Evolutionary conservation across 2,888 invertebrate genomes (phyloP).

Genomic region (Stramonita haemastoma): DNA sequence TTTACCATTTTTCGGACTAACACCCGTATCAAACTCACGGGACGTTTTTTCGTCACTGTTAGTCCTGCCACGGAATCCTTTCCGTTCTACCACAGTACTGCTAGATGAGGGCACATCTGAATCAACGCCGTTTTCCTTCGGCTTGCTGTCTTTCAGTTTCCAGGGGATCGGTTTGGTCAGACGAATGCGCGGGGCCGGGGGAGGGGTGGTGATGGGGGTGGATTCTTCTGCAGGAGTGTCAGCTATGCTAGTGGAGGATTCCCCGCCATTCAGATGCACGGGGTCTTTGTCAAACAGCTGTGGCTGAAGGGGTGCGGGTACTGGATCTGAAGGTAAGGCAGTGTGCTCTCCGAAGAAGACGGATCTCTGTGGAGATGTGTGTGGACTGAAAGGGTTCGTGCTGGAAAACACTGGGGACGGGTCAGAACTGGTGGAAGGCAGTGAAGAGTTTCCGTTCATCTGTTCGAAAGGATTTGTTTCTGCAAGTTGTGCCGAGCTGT

Average conservation of each 20-base stretch:
- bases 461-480: neutral
- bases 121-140: neutral
- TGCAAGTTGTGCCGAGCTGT: neutral
- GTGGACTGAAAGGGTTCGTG: neutral
- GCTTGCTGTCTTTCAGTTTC: neutral
- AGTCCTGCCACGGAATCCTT: neutral
- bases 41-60: neutral
- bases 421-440: neutral
- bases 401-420: neutral
- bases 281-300: too few species aligned
- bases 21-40: neutral
- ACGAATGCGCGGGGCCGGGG: neutral
- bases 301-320: too few species aligned
- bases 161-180: conserved; percentile 10
- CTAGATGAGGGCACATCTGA: neutral
- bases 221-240: neutral
- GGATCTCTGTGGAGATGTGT: conserved; percentile 16
- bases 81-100: neutral
- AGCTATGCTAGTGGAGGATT: neutral
- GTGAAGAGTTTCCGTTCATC: neutral
- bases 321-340: neutral
- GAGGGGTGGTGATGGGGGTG: neutral
- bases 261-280: neutral
- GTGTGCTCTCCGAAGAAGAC: neutral
- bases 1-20: neutral